A percentile compares a stretch with the other conserved stretches of the same genome.
Conservation (phyloP, 1,140 invertebrate genomes). For the Euwallacea fornicatus region DNA sequence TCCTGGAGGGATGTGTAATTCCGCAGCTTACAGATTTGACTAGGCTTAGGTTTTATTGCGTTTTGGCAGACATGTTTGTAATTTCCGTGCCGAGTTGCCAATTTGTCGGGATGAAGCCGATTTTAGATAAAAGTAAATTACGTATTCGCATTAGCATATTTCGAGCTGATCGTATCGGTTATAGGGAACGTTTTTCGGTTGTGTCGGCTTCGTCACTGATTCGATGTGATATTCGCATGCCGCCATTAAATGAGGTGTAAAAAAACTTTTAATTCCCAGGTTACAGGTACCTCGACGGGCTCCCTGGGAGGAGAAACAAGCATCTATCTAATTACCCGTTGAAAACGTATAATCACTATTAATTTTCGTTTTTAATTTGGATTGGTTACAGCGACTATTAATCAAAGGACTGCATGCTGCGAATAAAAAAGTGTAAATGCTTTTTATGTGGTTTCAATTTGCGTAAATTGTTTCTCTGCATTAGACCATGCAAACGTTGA, state of each 20-base stretch:
- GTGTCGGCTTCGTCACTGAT: background rate
- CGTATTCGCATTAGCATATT: slow-evolving; percentile 27
- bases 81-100: slow-evolving; percentile 26
- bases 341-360: slow-evolving; percentile 1
- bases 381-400: slow-evolving; percentile 5
- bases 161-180: slow-evolving; percentile 18
- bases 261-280: too few species aligned
- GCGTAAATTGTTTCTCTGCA: background rate
- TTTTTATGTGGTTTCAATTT: too few species aligned
- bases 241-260: too few species aligned
- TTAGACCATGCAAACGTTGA: background rate
- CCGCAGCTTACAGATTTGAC: slow-evolving; percentile 2
- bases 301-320: too few species aligned
- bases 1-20: slow-evolving; percentile 13
- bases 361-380: slow-evolving; percentile 8
- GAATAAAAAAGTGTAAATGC: background rate
- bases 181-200: slow-evolving; percentile 16
- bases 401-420: slow-evolving; percentile 6
- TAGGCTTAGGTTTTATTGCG: background rate
- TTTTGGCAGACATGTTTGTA: slow-evolving; percentile 11
- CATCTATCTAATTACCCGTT: slow-evolving; percentile 3
- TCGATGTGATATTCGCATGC: background rate
- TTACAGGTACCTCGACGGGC: too few species aligned
- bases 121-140: slow-evolving; percentile 26
- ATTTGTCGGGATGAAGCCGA: slow-evolving; percentile 20